Evolutionary conservation across 2,113 vertebrate species (phyloP), one percentile per base, ranked within the genome.

Genomic region (Tupaia chinensis): DNA sequence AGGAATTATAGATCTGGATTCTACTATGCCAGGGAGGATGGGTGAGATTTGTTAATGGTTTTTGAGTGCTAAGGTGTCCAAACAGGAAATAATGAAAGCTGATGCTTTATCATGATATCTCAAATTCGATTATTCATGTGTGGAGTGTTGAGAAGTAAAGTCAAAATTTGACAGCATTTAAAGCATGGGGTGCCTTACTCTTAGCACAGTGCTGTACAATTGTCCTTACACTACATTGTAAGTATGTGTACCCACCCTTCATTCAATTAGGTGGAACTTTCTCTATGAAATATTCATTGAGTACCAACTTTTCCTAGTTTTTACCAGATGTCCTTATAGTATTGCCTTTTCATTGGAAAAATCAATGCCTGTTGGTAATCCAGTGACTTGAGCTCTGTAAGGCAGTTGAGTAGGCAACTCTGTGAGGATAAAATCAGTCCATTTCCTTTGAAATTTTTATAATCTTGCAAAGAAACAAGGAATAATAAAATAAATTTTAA

Each of bases 41-140:
- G 58, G 58, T 84, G 15, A 15, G 32, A 86, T 29, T 60, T 86
- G 83, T 79, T 83, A 94, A 97, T 86, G 95, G 83, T 93, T 77
- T 81, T 88, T 74, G 86, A 29, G 70, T 54, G 17, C 78, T 63
- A 63, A 88, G 63, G 87, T 88, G 56, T 87, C 54, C 29, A 23
- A 85, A 19, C 9, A 44, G 9, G 54, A 82, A 86, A 94, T 32
- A 82, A 74, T 68, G 72, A 65, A 93, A 85, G 69, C 78, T 95
- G 82, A 82, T 69, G 56, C 53, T 88, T 91, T 65, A 78, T 60
- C 68, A 93, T 85, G 63, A 77, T 97, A 61, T 79, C 34, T 94
- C 76, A 29, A 32, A 81, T 15, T 89, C 80, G 65, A 79, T 93
- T 97, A 68, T 78, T 89, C 63, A 68, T 82, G n/a, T 23, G 16